A percentile compares a stretch with the other conserved stretches of the same genome.
Evolutionary conservation across 1,140 invertebrate species (phyloP).

Genomic region (Atta colombica): DNA sequence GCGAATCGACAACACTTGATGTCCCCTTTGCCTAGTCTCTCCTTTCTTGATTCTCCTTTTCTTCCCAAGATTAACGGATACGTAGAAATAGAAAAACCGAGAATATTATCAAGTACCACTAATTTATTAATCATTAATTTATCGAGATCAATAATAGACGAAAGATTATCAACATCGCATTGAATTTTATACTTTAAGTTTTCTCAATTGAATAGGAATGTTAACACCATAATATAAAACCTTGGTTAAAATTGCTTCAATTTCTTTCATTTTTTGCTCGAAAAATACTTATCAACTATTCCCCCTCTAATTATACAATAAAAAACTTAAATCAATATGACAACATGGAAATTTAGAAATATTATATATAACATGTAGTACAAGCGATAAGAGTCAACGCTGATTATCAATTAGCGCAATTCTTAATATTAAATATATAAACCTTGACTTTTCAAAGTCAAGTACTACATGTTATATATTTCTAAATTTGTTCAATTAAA

Average conservation of each 20-base stretch:
- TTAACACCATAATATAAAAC: too few relatives aligned
- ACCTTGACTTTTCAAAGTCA: too few relatives aligned
- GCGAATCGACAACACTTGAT: slow-evolving; percentile 76
- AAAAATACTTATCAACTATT: not conserved
- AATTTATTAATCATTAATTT: slow-evolving; percentile 48
- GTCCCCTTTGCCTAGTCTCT: slow-evolving; percentile 60
- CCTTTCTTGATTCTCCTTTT: slow-evolving; percentile 31
- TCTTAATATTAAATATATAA: too few relatives aligned
- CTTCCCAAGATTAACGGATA: slow-evolving; percentile 62
- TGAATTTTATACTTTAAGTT: too few relatives aligned
- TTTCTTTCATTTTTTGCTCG: not conserved
- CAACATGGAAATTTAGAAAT: too few relatives aligned
- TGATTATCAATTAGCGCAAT: too few relatives aligned
- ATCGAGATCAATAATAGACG: not conserved
- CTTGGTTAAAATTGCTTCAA: too few relatives aligned
- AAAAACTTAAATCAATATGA: not conserved
- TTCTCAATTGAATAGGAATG: too few relatives aligned
- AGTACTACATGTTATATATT: too few relatives aligned
- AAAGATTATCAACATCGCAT: not conserved
- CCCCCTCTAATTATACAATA: not conserved
- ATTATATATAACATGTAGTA: too few relatives aligned
- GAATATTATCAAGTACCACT: not conserved
- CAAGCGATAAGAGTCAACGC: too few relatives aligned
- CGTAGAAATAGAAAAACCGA: slow-evolving; percentile 34
- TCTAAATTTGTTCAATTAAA: too few relatives aligned